Evolutionary conservation across 2,888 invertebrate genomes (phyloP).

Genomic region (Dorcus parallelipipedus): DNA sequence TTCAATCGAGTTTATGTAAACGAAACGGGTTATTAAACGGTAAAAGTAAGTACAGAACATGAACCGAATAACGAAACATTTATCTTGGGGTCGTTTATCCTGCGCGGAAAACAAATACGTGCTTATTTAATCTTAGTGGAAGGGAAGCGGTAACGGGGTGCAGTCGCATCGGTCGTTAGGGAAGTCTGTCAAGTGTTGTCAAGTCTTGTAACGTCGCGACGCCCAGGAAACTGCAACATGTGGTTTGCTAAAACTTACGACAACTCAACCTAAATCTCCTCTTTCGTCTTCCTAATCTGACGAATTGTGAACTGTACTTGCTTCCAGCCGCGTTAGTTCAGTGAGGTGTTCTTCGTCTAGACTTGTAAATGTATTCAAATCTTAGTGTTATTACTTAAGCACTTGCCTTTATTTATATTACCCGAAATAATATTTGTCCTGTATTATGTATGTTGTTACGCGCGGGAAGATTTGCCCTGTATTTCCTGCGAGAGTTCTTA

Average conservation of each 20-base stretch:
- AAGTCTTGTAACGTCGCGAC: constrained; percentile 33
- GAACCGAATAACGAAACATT: no score
- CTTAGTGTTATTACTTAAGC: neutral
- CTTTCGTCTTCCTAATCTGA: constrained; percentile 36
- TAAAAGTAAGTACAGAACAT: no score
- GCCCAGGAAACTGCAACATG: constrained; percentile 40
- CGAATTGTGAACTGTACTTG: constrained; percentile 27
- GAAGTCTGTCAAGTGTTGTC: constrained; percentile 40
- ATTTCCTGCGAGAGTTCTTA: no score
- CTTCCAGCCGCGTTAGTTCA: neutral
- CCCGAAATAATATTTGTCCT: neutral
- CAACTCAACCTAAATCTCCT: constrained; percentile 35
- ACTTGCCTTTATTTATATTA: neutral
- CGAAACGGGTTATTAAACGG: no score
- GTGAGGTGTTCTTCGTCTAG: constrained; percentile 3
- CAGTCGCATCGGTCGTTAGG: constrained; percentile 30
- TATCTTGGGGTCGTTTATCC: no score
- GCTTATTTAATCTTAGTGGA: neutral
- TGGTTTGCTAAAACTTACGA: constrained; percentile 42
- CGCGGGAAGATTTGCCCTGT: no score
- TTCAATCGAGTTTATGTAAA: no score
- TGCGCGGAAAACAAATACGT: neutral
- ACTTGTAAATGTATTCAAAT: constrained; percentile 11
- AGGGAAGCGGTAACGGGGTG: neutral
- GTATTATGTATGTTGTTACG: neutral